phyloP scores from a whole-genome alignment of 1,140 invertebrate species.

The Ooceraea biroi region DNA sequence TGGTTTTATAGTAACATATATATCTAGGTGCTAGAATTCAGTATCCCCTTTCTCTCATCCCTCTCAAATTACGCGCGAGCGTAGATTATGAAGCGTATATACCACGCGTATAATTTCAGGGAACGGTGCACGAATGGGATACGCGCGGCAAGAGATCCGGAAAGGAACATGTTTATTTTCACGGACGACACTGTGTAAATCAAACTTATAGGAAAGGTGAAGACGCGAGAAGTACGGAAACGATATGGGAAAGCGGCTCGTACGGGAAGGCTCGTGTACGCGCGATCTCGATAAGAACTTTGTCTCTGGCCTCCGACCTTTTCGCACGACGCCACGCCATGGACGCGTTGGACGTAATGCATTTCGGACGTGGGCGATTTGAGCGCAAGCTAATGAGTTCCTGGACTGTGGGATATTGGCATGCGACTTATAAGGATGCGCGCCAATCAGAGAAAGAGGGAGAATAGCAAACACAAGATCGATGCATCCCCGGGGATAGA shows the following conservation, averaged over 20 bases:
- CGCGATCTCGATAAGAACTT: slow-evolving; percentile 61
- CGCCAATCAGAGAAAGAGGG: slow-evolving; percentile 54
- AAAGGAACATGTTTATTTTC: slow-evolving; percentile 3
- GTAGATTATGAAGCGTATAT: not conserved
- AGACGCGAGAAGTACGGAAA: slow-evolving; percentile 10
- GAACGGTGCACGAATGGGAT: too few relatives aligned
- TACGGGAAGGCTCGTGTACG: slow-evolving; percentile 11
- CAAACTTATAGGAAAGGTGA: not conserved
- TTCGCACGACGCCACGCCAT: slow-evolving; percentile 45
- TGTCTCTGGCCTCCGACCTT: slow-evolving; percentile 59
- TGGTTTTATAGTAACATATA: not conserved
- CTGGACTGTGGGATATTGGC: slow-evolving; percentile 57
- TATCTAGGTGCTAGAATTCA: too few relatives aligned
- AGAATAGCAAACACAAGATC: slow-evolving; percentile 63
- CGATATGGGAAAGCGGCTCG: not conserved
- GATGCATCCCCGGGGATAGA: slow-evolving; percentile 68
- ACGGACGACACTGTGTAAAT: not conserved
- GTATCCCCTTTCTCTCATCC: too few relatives aligned
- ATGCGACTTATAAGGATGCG: slow-evolving; percentile 72
- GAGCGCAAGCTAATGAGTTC: slow-evolving; percentile 70
- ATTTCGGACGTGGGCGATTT: slow-evolving; percentile 69
- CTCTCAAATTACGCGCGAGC: not conserved
- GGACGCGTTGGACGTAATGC: slow-evolving; percentile 41
- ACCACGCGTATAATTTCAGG: too few relatives aligned
- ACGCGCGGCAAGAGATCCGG: too few relatives aligned